Evolutionary conservation across 2,113 vertebrate species (phyloP).

Genomic region (Lasiurus borealis): DNA sequence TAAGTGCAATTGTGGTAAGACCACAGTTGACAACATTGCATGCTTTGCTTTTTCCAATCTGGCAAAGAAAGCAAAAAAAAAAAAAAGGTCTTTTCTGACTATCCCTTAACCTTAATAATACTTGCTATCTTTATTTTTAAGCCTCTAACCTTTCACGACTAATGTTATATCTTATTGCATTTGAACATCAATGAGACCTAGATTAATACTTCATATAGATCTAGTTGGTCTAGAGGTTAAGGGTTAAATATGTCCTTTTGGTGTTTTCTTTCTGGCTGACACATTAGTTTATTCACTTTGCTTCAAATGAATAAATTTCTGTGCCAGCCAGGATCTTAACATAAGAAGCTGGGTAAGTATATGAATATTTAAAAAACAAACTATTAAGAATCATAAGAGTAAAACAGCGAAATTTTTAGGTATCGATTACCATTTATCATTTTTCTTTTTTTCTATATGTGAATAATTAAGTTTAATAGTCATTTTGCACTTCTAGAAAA

Average conservation of each 20-base stretch:
- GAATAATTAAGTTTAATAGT: conserved; percentile 13
- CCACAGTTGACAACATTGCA: not conserved
- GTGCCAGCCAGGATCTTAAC: conserved; percentile 84
- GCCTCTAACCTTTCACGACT: conserved; percentile 80
- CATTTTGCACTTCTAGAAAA: not conserved
- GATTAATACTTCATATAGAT: conserved; percentile 78
- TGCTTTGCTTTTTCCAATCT: conserved; percentile 69
- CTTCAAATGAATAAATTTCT: conserved; percentile 85
- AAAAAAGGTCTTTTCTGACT: conserved; percentile 73
- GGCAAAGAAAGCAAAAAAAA: conserved; percentile 60
- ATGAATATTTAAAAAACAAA: conserved; percentile 8
- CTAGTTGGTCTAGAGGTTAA: conserved; percentile 88
- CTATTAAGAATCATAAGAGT: conserved; percentile 19
- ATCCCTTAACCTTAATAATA: conserved; percentile 60
- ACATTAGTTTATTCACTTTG: conserved; percentile 84
- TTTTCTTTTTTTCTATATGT: conserved; percentile 26
- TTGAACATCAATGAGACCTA: conserved; percentile 91
- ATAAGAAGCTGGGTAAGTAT: conserved; percentile 85
- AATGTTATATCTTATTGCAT: conserved; percentile 87
- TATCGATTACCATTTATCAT: not conserved
- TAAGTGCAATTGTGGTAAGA: not conserved
- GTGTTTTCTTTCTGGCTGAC: conserved; percentile 88
- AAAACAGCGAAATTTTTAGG: conserved; percentile 10
- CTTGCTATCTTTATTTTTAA: conserved; percentile 76
- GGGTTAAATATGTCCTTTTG: conserved; percentile 90